These are phyloP conservation scores for Drosophila mimica DNA, from an alignment of 2,888 invertebrate species.

Conservation along the genomic window DNA sequence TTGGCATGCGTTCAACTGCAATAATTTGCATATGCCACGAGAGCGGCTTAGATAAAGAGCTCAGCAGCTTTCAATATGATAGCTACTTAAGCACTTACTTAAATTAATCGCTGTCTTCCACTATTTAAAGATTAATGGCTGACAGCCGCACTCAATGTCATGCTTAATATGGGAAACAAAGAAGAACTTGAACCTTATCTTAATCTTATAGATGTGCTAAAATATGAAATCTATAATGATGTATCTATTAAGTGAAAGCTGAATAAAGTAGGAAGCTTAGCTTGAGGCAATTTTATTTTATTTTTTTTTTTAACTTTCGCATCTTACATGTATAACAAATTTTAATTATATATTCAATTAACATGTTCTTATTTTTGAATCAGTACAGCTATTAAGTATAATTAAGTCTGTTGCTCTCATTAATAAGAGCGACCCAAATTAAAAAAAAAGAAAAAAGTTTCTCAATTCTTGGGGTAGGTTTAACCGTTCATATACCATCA, in stretches of 20 bases:
- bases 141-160: conserved; percentile 40
- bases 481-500: background rate
- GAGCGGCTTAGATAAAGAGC: conserved; percentile 67
- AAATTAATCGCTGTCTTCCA: conserved; percentile 32
- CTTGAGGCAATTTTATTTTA: background rate
- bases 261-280: conserved; percentile 1
- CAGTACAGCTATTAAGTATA: background rate
- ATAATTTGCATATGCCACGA: conserved; percentile 68
- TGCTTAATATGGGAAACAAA: conserved; percentile 30
- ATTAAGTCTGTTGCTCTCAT: background rate
- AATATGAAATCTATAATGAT: background rate
- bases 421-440: background rate
- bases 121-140: conserved; percentile 28
- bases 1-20: conserved; percentile 64
- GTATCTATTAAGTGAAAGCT: background rate
- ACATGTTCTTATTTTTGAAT: background rate
- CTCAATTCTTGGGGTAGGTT: background rate
- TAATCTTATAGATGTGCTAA: background rate
- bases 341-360: background rate
- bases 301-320: background rate
- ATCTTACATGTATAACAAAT: background rate
- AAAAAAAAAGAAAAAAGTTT: background rate
- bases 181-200: background rate
- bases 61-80: conserved; percentile 33
- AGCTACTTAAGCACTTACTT: conserved; percentile 21